Conservation (phyloP, 2,113 vertebrate genomes). For the Brachyhypopomus gauderio region DNA sequence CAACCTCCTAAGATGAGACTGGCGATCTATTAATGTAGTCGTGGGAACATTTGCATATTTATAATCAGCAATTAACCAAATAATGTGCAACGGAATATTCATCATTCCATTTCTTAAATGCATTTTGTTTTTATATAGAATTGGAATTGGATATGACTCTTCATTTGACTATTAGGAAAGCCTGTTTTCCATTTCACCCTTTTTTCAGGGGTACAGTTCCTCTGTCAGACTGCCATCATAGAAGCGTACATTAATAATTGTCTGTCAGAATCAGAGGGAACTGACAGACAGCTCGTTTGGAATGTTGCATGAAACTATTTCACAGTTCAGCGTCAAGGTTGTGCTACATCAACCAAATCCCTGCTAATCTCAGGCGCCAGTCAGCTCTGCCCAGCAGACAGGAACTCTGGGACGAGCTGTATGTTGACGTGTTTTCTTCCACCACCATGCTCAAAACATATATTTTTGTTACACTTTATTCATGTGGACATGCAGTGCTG, state of each 20-base stretch:
- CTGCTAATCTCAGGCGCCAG: slow-evolving; percentile 70
- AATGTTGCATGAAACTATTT: slow-evolving; percentile 71
- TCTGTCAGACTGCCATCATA: slow-evolving; percentile 52
- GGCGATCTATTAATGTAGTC: no score
- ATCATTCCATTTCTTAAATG: not conserved
- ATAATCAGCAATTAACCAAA: no score
- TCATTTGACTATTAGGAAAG: not conserved
- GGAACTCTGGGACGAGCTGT: slow-evolving; percentile 61
- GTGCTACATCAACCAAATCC: slow-evolving; percentile 71
- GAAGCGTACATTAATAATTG: slow-evolving; percentile 61
- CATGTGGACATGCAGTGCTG: slow-evolving; percentile 65
- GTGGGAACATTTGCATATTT: no score
- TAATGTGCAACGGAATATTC: not conserved
- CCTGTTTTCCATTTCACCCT: not conserved
- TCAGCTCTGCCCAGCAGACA: slow-evolving; percentile 72
- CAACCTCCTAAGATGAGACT: no score
- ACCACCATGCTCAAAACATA: slow-evolving; percentile 67
- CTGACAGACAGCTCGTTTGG: slow-evolving; percentile 71
- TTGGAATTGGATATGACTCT: not conserved
- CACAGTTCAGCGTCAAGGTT: slow-evolving; percentile 72
- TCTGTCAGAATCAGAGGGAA: slow-evolving; percentile 64
- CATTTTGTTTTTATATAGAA: not conserved
- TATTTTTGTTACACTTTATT: slow-evolving; percentile 70
- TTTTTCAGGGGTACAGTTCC: slow-evolving; percentile 34
- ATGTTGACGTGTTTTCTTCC: slow-evolving; percentile 72